Conservation (phyloP, 2,888 invertebrate genomes). For the Camponotus fellah region DNA sequence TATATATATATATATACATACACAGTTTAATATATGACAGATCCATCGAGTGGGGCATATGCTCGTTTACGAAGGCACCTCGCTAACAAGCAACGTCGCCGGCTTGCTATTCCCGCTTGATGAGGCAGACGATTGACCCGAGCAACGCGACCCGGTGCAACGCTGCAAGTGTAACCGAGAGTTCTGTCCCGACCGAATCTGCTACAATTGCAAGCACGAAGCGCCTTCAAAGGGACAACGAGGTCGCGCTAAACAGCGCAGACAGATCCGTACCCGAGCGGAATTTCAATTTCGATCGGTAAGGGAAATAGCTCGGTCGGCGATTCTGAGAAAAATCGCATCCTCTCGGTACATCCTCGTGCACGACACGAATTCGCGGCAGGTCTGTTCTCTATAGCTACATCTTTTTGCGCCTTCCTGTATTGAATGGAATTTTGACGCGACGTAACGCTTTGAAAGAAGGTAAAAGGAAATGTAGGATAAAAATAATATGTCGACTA, state of each 20-base stretch:
- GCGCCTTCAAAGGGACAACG: constrained; percentile 63
- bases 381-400: too few relatives aligned
- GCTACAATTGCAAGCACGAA: constrained; percentile 49
- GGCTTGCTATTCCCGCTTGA: constrained; percentile 19
- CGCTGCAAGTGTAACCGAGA: constrained; percentile 40
- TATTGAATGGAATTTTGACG: not conserved
- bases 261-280: constrained; percentile 59
- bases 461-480: not conserved
- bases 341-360: not conserved
- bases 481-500: not conserved
- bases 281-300: constrained; percentile 64
- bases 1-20: constrained; percentile 13
- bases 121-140: constrained; percentile 46
- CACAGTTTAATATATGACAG: constrained; percentile 45
- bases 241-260: constrained; percentile 48
- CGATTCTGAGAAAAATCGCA: constrained; percentile 11
- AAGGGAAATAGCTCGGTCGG: not conserved
- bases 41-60: not conserved
- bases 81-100: constrained; percentile 40
- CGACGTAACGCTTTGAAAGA: too few relatives aligned
- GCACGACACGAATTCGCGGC: not conserved
- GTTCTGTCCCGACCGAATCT: constrained; percentile 25
- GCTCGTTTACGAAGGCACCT: constrained; percentile 34
- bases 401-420: not conserved
- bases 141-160: constrained; percentile 7